These are phyloP conservation scores for Epinephelus cyanopodus DNA, from an alignment of 2,113 vertebrate genomes.

Conservation along the genomic window DNA sequence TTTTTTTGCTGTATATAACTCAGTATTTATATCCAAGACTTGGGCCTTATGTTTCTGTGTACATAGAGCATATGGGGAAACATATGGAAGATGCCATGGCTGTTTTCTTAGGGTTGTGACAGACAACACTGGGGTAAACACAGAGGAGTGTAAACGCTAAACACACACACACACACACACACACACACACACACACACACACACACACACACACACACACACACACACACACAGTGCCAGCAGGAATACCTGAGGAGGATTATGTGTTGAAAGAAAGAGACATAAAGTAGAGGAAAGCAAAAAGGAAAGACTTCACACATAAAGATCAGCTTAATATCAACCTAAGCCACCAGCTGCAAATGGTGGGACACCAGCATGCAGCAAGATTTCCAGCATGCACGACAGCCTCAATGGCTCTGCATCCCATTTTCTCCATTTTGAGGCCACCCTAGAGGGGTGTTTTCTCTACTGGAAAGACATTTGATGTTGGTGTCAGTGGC, in stretches of 20 bases:
- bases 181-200: no score
- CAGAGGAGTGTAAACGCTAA: neutral
- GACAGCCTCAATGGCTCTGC: no score
- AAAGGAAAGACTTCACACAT: neutral
- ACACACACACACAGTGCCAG: no score
- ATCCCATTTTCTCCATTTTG: no score
- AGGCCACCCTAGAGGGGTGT: no score
- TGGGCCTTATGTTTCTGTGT: neutral
- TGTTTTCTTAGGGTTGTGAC: neutral
- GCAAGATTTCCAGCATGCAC: no score
- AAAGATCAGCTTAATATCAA: neutral
- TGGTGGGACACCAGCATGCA: no score
- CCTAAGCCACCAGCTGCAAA: neutral
- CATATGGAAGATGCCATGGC: neutral
- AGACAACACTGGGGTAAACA: neutral
- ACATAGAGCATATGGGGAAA: neutral
- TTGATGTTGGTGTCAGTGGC: no score
- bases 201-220: no score
- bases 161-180: no score
- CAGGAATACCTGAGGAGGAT: neutral
- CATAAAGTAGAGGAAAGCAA: neutral
- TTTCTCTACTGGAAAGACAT: no score
- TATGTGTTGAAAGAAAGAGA: neutral
- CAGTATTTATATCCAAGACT: neutral
- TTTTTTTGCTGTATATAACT: neutral